These are phyloP conservation scores for Drosophila setifemur DNA, from an alignment of 1,140 invertebrate genomes.

Conservation along the genomic window DNA sequence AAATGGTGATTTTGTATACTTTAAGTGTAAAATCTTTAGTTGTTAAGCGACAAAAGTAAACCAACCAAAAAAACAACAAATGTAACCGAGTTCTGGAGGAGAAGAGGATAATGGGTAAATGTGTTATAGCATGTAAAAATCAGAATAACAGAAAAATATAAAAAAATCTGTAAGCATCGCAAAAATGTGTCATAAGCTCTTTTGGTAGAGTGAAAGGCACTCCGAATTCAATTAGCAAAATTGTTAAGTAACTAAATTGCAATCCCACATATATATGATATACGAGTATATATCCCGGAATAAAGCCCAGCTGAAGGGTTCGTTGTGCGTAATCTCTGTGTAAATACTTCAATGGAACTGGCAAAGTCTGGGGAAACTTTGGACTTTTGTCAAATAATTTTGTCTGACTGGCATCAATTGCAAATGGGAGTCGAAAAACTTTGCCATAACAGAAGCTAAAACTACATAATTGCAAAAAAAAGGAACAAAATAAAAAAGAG, in stretches of 20 bases:
- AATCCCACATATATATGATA: constrained; percentile 33
- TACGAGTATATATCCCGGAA: constrained; percentile 1
- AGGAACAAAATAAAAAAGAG: background rate
- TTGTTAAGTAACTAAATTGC: constrained; percentile 47
- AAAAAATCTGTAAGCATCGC: too few species aligned
- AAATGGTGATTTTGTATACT: constrained; percentile 81
- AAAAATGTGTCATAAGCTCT: background rate
- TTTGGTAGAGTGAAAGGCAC: background rate
- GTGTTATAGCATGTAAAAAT: constrained; percentile 60
- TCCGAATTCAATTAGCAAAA: constrained; percentile 63
- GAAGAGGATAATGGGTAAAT: constrained; percentile 37
- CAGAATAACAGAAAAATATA: constrained; percentile 23
- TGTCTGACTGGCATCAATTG: constrained; percentile 52
- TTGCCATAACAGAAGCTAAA: constrained; percentile 41
- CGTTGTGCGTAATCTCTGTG: constrained; percentile 58
- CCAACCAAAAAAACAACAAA: background rate
- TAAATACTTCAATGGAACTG: constrained; percentile 60
- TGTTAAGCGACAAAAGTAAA: constrained; percentile 47
- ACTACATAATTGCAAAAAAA: constrained; percentile 28
- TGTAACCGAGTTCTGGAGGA: background rate
- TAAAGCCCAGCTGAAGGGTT: background rate
- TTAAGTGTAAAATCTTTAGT: constrained; percentile 79
- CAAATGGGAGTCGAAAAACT: constrained; percentile 36
- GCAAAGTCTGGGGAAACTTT: constrained; percentile 46
- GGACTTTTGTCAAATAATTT: constrained; percentile 43